Evolutionary conservation across 2,113 vertebrate genomes (phyloP), one percentile per base, ranked within the genome.

Genomic region (Opisthocomus hoazin): DNA sequence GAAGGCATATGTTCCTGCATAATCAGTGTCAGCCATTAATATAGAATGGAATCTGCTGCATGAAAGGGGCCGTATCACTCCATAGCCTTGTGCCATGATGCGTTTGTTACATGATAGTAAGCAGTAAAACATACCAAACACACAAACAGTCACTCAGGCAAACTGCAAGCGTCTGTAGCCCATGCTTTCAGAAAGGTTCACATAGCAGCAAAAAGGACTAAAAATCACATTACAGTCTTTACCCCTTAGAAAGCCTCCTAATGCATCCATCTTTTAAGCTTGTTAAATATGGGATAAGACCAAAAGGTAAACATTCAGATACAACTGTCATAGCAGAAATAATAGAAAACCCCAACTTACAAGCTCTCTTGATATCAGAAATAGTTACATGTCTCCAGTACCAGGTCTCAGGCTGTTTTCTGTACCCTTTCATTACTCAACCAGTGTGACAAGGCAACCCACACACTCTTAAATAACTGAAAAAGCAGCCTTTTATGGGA

Each of bases 361-460:
- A 43, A 50, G 36, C n/a, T 84, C 30, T 94, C 69, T 54, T 73
- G 50, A 68, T 86, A 96, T 86, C 84, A 97, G 86, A 96, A 96
- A 94, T 93, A 96, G 96, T 79, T 96, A 36, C 82, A 80, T 7
- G 8, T 39, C 92, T 91, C 64, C 84, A 58, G 56, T 54, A 86
- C 81, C 45, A 80, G 87, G 71, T 75, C 94, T 96, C 66, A 69
- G 91, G 69, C 69, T 96, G 64, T 82, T 94, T 95, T 75, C 78
- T 89, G 29, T 94, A 94, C 92, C 70, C 57, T 97, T 92, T 97
- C 81, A 94, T 97, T 96, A 92, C 71, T 64, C 80, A 86, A 57
- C 75, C 65, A 63, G 53, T 3, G 37, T 86, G 91, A 94, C 87
- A 96, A 94, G 68, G 48, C 76, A 97, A 74, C 76, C 58, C 83